A percentile compares a stretch with the other conserved stretches of the same genome.
Conservation (phyloP, 2,888 invertebrate species). For the Drosophila diplacantha region DNA sequence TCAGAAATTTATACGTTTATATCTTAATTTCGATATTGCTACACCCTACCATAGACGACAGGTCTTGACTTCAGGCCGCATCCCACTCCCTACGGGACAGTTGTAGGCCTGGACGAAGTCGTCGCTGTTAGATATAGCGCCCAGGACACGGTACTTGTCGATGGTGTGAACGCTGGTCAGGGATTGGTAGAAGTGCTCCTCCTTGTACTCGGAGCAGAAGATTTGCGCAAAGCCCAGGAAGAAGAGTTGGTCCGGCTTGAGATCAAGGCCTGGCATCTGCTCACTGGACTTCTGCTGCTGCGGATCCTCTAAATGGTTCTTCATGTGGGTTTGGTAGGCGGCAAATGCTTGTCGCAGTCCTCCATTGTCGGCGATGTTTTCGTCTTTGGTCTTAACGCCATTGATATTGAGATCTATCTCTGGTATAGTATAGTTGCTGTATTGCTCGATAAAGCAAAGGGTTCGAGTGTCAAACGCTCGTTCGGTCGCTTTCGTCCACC, state of each 20-base stretch:
- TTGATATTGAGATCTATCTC: constrained; percentile 70
- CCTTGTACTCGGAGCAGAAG: constrained; percentile 71
- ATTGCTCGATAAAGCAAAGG: constrained; percentile 69
- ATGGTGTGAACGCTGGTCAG: constrained; percentile 65
- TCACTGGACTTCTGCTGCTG: constrained; percentile 47
- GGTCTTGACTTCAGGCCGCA: constrained; percentile 66
- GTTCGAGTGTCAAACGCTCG: constrained; percentile 63
- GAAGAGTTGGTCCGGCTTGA: constrained; percentile 72
- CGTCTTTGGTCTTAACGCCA: constrained; percentile 70
- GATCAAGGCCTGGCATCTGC: constrained; percentile 70
- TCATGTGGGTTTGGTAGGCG: constrained; percentile 65
- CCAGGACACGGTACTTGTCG: constrained; percentile 73
- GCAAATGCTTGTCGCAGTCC: constrained; percentile 64
- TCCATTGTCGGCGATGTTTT: constrained; percentile 75
- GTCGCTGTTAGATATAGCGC: constrained; percentile 69
- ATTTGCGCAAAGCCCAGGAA: constrained; percentile 74
- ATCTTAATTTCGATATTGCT: no score
- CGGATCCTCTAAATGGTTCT: constrained; percentile 35
- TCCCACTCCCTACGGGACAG: constrained; percentile 68
- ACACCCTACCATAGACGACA: constrained; percentile 70
- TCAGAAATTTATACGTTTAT: no score
- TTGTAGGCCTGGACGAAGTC: constrained; percentile 69
- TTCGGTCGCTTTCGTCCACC: constrained; percentile 69
- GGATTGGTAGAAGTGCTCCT: constrained; percentile 71
- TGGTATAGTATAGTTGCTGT: constrained; percentile 64